Evolutionary conservation across 2,797 vertebrate genomes (phyloP).

Genomic region (Enteromius trimaculatus): DNA sequence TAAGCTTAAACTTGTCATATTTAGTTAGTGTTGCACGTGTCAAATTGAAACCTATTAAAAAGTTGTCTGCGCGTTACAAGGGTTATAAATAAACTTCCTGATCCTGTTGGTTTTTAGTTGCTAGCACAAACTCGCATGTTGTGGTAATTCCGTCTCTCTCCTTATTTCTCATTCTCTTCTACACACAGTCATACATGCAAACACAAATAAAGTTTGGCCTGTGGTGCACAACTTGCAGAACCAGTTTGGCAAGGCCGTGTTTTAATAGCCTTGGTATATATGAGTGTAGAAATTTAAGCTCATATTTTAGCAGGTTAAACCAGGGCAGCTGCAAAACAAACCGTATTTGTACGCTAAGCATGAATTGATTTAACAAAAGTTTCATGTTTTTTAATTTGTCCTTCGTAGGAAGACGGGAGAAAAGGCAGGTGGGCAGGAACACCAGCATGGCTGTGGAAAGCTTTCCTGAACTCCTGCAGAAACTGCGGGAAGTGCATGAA

Average conservation of each 20-base stretch:
- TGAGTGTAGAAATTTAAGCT: constrained; percentile 41
- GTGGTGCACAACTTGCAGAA: constrained; percentile 55
- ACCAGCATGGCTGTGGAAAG: constrained; percentile 75
- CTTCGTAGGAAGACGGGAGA: constrained; percentile 12
- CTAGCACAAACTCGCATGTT: neutral
- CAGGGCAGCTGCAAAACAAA: neutral
- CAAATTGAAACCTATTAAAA: neutral
- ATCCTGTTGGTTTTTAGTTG: neutral
- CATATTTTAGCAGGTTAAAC: constrained; percentile 17
- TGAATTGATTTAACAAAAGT: neutral
- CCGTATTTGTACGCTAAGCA: neutral
- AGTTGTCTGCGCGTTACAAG: neutral
- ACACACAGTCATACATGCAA: constrained; percentile 36
- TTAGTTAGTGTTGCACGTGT: neutral
- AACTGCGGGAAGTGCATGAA: constrained; percentile 88
- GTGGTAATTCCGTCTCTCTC: neutral
- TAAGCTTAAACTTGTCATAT: neutral
- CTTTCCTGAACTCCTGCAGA: constrained; percentile 85
- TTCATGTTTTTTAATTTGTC: too few species aligned
- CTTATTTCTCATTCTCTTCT: constrained; percentile 9
- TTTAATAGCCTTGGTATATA: constrained; percentile 66
- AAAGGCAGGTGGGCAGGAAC: constrained; percentile 16
- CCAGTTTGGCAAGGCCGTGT: constrained; percentile 66
- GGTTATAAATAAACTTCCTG: neutral
- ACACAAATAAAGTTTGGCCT: constrained; percentile 60